Evolutionary conservation across 2,797 vertebrate species (phyloP).

Genomic region (Malacoctenus gilli): DNA sequence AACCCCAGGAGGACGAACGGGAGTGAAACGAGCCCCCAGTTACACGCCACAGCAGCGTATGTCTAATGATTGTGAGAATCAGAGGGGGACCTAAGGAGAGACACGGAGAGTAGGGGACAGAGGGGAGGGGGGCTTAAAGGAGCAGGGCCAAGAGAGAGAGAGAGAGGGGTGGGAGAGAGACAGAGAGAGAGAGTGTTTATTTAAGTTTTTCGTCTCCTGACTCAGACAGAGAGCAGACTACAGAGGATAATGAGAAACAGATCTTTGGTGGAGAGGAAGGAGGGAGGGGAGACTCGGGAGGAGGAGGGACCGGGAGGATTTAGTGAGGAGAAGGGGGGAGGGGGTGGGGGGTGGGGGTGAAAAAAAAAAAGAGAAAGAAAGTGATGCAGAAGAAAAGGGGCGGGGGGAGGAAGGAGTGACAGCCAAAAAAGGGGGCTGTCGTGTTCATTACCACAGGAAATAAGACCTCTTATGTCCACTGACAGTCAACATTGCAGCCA

Average conservation of each 20-base stretch:
- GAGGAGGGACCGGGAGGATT: constrained; percentile 46
- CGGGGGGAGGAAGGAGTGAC: constrained; percentile 59
- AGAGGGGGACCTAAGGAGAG: constrained; percentile 34
- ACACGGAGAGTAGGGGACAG: constrained; percentile 4
- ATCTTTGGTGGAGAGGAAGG: constrained; percentile 71
- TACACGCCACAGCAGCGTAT: constrained; percentile 44
- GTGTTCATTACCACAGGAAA: constrained; percentile 68
- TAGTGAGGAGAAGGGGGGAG: constrained; percentile 13
- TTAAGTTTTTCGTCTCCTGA: constrained; percentile 83
- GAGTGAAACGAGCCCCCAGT: constrained; percentile 53
- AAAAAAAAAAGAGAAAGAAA: constrained; percentile 24
- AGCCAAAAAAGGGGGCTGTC: constrained; percentile 50
- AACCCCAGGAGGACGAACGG: constrained; percentile 61
- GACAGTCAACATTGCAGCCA: constrained; percentile 5
- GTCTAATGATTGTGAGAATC: constrained; percentile 73
- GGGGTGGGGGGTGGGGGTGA: background rate
- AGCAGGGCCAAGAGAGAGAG: constrained; percentile 22
- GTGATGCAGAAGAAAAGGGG: constrained; percentile 12
- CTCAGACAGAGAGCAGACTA: constrained; percentile 85
- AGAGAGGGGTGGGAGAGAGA: constrained; percentile 54
- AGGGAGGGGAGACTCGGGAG: constrained; percentile 42
- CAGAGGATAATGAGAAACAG: constrained; percentile 87
- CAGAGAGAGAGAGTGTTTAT: constrained; percentile 77
- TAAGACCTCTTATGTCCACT: constrained; percentile 54
- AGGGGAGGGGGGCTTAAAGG: constrained; percentile 19